These are phyloP conservation scores for Xiphias gladius DNA, from an alignment of 2,113 vertebrate genomes.

Conservation along the genomic window DNA sequence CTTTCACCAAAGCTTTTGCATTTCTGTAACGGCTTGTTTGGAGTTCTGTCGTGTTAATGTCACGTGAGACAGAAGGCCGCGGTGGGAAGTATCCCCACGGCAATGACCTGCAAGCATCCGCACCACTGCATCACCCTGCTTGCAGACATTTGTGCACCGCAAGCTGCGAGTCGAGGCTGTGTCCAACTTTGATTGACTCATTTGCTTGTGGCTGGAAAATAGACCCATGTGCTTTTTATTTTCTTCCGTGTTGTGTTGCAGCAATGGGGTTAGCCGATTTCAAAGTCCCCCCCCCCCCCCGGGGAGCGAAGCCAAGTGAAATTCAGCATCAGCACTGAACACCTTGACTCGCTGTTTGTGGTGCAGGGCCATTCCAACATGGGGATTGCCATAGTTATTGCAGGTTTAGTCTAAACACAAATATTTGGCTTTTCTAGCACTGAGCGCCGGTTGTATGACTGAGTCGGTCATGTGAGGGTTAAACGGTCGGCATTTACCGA, in stretches of 20 bases:
- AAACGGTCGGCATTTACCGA: neutral
- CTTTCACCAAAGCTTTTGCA: neutral
- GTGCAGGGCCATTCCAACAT: neutral
- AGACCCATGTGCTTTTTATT: neutral
- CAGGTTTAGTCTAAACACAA: neutral
- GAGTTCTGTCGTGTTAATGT: neutral
- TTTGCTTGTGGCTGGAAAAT: constrained; percentile 10
- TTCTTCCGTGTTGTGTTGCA: constrained; percentile 8
- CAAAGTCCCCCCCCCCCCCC: no score
- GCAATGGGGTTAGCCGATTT: no score
- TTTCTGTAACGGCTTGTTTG: neutral
- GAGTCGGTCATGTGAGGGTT: neutral
- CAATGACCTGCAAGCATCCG: neutral
- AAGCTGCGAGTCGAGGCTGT: neutral
- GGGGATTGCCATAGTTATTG: no score
- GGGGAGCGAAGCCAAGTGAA: neutral
- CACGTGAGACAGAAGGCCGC: neutral
- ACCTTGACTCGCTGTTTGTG: constrained; percentile 1
- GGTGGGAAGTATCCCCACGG: neutral
- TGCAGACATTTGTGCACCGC: neutral
- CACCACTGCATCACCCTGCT: neutral
- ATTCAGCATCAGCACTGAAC: neutral
- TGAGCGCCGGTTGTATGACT: neutral
- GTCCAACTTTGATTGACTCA: constrained; percentile 2
- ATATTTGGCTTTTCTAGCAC: neutral